phyloP scores from a whole-genome alignment of 2,888 invertebrate genomes.

The Andrena camellia region DNA sequence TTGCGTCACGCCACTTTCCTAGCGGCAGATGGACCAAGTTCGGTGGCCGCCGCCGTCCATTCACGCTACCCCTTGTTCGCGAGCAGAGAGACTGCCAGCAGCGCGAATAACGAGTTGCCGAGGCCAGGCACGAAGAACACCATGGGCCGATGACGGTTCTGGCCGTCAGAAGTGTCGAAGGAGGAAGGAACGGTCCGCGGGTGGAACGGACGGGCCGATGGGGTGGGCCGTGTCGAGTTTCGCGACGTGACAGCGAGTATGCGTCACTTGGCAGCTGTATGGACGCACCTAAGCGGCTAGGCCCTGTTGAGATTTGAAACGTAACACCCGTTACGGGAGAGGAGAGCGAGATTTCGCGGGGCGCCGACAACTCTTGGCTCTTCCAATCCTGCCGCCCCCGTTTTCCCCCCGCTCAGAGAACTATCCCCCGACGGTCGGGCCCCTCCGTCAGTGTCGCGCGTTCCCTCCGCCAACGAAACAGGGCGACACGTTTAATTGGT shows the following conservation, averaged over 20 bases:
- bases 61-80: conserved; percentile 19
- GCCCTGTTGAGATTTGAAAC: conserved; percentile 78
- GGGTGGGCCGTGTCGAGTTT: conserved; percentile 73
- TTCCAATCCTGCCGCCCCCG: conserved; percentile 27
- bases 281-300: conserved; percentile 66
- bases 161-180: conserved; percentile 1
- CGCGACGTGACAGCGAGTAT: conserved; percentile 72
- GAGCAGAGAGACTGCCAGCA: conserved; percentile 15
- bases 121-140: background rate
- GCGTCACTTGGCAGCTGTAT: conserved; percentile 75
- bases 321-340: conserved; percentile 74
- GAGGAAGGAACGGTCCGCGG: conserved; percentile 15
- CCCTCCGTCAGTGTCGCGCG: conserved; percentile 48
- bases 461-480: conserved; percentile 64
- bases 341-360: conserved; percentile 47
- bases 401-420: conserved; percentile 33
- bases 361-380: conserved; percentile 50
- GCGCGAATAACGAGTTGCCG: conserved; percentile 22
- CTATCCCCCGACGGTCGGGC: conserved; percentile 27
- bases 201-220: conserved; percentile 33
- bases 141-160: background rate
- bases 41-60: conserved; percentile 22
- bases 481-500: conserved; percentile 84
- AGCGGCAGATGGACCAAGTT: conserved; percentile 35
- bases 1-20: conserved; percentile 3